Evolutionary conservation across 2,797 vertebrate species (phyloP).

Genomic region (Chloroceryle amazona): DNA sequence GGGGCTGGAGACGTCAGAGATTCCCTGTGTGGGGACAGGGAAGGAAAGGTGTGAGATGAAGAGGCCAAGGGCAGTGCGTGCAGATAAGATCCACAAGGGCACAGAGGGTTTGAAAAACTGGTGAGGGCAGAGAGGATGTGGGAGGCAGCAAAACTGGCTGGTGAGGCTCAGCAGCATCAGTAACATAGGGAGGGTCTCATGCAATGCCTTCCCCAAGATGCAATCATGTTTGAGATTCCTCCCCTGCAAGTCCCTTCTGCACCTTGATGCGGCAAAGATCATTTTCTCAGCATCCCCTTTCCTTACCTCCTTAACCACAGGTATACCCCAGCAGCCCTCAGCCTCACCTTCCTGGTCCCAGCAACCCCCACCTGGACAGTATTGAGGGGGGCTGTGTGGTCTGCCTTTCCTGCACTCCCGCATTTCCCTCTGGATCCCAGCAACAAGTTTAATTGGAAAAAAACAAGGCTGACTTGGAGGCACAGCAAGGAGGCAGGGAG

Average conservation of each 20-base stretch:
- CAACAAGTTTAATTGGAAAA: constrained; percentile 91
- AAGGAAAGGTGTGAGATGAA: not conserved
- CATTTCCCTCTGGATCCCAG: constrained; percentile 66
- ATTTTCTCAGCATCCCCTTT: not conserved
- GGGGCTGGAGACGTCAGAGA: not conserved
- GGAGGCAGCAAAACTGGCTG: not conserved
- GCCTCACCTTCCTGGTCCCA: not conserved
- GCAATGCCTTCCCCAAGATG: not conserved
- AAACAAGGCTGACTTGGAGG: constrained; percentile 88
- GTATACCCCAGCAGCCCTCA: not conserved
- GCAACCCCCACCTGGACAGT: not conserved
- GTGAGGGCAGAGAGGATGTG: not conserved
- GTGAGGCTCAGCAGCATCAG: not conserved
- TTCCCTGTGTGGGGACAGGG: not conserved
- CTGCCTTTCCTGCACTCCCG: not conserved
- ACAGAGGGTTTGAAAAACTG: not conserved
- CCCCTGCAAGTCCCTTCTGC: not conserved
- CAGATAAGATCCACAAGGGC: not conserved
- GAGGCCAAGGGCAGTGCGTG: not conserved
- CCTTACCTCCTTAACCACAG: not conserved
- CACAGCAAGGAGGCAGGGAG: constrained; percentile 85
- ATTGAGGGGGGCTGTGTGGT: not conserved
- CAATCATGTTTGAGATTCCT: not conserved
- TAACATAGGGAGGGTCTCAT: not conserved
- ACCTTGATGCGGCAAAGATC: not conserved